Conservation (phyloP, 1,140 invertebrate genomes). For the Campodea augens region DNA sequence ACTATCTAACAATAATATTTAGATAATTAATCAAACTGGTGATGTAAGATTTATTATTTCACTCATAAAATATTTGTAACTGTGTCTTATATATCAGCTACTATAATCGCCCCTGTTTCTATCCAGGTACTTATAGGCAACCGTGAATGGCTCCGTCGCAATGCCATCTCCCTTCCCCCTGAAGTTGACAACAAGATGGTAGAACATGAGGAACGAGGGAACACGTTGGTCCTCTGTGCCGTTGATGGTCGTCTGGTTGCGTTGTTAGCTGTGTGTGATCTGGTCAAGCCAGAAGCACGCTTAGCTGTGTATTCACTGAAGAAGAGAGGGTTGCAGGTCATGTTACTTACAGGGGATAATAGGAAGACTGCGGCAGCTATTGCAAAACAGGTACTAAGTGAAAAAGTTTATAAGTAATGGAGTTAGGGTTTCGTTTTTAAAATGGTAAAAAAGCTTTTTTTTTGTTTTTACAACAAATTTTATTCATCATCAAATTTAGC, state of each 20-base stretch:
- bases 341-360: slow-evolving; percentile 94
- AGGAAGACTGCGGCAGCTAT: slow-evolving; percentile 87
- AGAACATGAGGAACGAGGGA: slow-evolving; percentile 67
- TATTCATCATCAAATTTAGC: too few species aligned
- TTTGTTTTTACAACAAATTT: too few species aligned
- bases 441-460: too few species aligned
- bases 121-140: slow-evolving; percentile 70
- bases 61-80: too few species aligned
- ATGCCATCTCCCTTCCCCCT: slow-evolving; percentile 53
- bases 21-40: too few species aligned
- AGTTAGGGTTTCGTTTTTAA: too few species aligned
- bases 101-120: too few species aligned
- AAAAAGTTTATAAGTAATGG: neutral
- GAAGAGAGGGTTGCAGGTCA: slow-evolving; percentile 80
- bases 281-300: slow-evolving; percentile 88
- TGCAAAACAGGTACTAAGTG: slow-evolving; percentile 51
- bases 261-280: slow-evolving; percentile 78
- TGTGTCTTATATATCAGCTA: too few species aligned
- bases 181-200: slow-evolving; percentile 56
- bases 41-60: too few species aligned
- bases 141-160: slow-evolving; percentile 87
- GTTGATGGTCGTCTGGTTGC: slow-evolving; percentile 59
- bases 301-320: slow-evolving; percentile 82
- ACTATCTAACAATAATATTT: too few species aligned
- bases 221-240: slow-evolving; percentile 76